Evolutionary conservation across 2,113 vertebrate species (phyloP).

Genomic region (Melanerpes aurifrons): DNA sequence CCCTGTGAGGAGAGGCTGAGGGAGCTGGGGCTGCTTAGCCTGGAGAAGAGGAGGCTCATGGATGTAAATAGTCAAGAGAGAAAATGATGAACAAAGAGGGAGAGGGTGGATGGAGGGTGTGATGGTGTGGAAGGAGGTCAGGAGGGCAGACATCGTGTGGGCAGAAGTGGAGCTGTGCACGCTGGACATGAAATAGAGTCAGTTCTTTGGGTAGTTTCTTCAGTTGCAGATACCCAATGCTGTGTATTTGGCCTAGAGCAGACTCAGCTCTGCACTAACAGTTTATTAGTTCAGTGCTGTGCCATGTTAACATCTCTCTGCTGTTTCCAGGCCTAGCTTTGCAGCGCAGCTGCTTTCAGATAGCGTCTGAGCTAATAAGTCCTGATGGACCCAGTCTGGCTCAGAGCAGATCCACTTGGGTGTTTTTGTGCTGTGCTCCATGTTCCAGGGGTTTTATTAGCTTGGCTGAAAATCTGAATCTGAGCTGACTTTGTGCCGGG

Average conservation of each 20-base stretch:
- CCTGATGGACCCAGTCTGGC: conserved; percentile 54
- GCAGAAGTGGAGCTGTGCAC: neutral
- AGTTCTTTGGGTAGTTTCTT: neutral
- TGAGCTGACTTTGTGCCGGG: conserved; percentile 11
- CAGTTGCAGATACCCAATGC: conserved; percentile 5
- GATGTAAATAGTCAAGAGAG: neutral
- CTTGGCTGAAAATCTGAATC: conserved; percentile 6
- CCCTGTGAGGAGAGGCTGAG: no score
- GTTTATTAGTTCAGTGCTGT: conserved; percentile 55
- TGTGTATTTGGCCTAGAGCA: conserved; percentile 35
- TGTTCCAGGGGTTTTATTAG: conserved; percentile 58
- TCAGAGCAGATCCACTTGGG: conserved; percentile 4
- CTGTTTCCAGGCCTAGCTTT: conserved; percentile 53
- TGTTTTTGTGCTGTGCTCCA: conserved; percentile 32
- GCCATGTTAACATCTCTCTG: conserved; percentile 60
- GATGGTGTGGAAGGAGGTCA: neutral
- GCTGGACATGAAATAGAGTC: neutral
- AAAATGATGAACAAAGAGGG: neutral
- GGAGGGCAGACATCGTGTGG: neutral
- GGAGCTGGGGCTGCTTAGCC: no score
- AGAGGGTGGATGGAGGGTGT: neutral
- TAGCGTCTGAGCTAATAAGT: conserved; percentile 48
- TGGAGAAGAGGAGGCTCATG: no score
- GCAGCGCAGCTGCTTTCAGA: conserved; percentile 55
- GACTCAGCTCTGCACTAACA: conserved; percentile 7